Evolutionary conservation across 1,140 invertebrate species (phyloP).

Genomic region (Drosophila saltans): DNA sequence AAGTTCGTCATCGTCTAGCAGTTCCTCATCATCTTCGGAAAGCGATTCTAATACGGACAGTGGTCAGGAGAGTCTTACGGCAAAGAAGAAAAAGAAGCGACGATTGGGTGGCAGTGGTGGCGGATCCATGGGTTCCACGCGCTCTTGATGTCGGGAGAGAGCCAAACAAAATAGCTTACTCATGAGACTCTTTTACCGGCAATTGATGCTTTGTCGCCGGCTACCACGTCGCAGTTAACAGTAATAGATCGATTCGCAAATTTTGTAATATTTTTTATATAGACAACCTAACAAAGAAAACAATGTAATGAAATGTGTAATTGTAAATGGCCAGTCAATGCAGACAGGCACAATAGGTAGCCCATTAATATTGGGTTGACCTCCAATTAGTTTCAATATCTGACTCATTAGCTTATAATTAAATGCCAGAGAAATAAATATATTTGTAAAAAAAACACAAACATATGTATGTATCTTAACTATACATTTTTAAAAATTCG

Average conservation of each 20-base stretch:
- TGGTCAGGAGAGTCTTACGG: constrained; percentile 93
- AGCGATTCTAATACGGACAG: constrained; percentile 87
- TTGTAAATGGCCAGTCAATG: constrained; percentile 12
- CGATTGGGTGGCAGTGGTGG: constrained; percentile 81
- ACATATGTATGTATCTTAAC: background rate
- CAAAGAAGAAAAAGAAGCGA: constrained; percentile 93
- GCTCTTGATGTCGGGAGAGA: constrained; percentile 66
- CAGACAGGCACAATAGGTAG: constrained; percentile 23
- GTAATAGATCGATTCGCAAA: constrained; percentile 24
- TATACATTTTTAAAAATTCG: background rate
- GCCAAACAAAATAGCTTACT: constrained; percentile 59
- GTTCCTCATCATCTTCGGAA: constrained; percentile 87
- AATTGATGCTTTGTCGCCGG: constrained; percentile 59
- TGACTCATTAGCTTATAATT: constrained; percentile 67
- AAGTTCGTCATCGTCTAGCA: constrained; percentile 89
- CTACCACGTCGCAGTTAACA: constrained; percentile 56
- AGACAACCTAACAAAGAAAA: constrained; percentile 58
- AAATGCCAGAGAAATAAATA: constrained; percentile 70
- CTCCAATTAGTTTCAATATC: constrained; percentile 40
- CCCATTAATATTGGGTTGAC: constrained; percentile 27
- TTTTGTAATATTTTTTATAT: constrained; percentile 78
- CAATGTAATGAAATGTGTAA: constrained; percentile 24
- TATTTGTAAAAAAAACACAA: constrained; percentile 60
- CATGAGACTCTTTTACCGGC: constrained; percentile 64
- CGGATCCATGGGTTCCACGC: constrained; percentile 45